Base-by-base conservation (phyloP, 1,140 invertebrate genomes). In the Mesaphorura yosii region DNA sequence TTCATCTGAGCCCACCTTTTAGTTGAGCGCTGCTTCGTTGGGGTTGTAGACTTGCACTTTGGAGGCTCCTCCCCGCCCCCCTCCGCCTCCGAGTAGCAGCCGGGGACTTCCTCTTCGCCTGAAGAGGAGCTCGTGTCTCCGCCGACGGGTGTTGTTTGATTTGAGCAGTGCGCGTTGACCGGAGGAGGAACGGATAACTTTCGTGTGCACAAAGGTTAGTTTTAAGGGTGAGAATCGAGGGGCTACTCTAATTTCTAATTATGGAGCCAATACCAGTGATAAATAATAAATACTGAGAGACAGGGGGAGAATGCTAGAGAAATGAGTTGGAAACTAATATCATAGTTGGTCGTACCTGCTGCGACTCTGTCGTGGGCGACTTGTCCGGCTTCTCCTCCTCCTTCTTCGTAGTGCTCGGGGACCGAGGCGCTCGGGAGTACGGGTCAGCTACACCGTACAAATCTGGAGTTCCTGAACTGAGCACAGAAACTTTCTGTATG, bases 391-490 rank as follows among this genome's bases (percentile, higher is more conserved):
- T 55, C 25, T 51, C 55, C 20, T 51, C 52, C 20, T 51, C 55
- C 29, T 77, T 73, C 67, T 88, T 89, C n/a, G n/a, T n/a, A n/a
- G n/a, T n/a, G n/a, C n/a, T n/a, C 1, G 87, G 88, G 64, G 86
- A 89, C 44, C 86, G 76, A 40, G 88, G 81, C 38, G 81, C 82
- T 59, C 87, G 75, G 64, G 86, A 86, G 70, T 88, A 91, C 20
- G 88, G 88, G 73, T 94, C 90, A 53, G 81, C 78, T 28, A 75
- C 73, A 52, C 86, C 86, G 74, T 94, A 94, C 58, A 96, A 78
- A 70, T 94, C 89, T 57, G 81, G 75, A 56, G 84, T 83, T 58
- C 79, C 80, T 66, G 88, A 75, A 70, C 89, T 92, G 58, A 91
- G 74, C 59, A 97, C 76, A 70, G 86, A 84, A 53, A 81, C 78